Conservation (phyloP, 2,888 invertebrate species). For the Plebejus anna region DNA sequence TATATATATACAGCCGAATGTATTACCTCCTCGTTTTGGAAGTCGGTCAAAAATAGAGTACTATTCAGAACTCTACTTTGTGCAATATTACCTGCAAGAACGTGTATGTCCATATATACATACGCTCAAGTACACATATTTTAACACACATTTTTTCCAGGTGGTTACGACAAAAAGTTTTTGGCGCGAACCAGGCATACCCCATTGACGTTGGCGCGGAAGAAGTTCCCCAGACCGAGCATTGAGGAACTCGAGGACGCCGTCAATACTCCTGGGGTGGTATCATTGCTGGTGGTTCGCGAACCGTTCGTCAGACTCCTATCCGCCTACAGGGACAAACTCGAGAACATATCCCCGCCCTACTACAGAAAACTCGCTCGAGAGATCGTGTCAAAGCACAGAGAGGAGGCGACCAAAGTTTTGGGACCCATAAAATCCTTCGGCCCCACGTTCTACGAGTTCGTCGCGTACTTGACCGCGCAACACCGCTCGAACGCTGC, state of each 20-base stretch:
- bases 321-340: slow-evolving; percentile 86
- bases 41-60: too few relatives aligned
- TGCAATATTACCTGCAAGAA: too few relatives aligned
- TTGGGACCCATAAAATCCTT: slow-evolving; percentile 60
- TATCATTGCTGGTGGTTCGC: slow-evolving; percentile 84
- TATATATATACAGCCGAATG: too few relatives aligned
- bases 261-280: slow-evolving; percentile 78
- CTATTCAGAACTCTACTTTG: not conserved
- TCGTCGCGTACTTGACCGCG: slow-evolving; percentile 83
- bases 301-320: slow-evolving; percentile 86
- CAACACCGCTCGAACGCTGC: slow-evolving; percentile 76
- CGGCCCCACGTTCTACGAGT: slow-evolving; percentile 85
- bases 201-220: slow-evolving; percentile 83
- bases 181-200: slow-evolving; percentile 80
- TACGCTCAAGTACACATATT: too few relatives aligned
- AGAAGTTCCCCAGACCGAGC: slow-evolving; percentile 84
- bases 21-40: too few relatives aligned
- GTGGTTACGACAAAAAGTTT: slow-evolving; percentile 81
- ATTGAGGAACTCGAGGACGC: slow-evolving; percentile 81
- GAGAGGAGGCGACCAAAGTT: slow-evolving; percentile 57
- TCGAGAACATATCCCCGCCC: slow-evolving; percentile 84
- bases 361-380: slow-evolving; percentile 84
- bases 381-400: slow-evolving; percentile 82
- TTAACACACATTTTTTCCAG: slow-evolving; percentile 48
- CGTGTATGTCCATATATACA: not conserved